These are phyloP conservation scores for Ricordea florida DNA, from an alignment of 92 coral and sea anemone species.

Conservation along the genomic window DNA sequence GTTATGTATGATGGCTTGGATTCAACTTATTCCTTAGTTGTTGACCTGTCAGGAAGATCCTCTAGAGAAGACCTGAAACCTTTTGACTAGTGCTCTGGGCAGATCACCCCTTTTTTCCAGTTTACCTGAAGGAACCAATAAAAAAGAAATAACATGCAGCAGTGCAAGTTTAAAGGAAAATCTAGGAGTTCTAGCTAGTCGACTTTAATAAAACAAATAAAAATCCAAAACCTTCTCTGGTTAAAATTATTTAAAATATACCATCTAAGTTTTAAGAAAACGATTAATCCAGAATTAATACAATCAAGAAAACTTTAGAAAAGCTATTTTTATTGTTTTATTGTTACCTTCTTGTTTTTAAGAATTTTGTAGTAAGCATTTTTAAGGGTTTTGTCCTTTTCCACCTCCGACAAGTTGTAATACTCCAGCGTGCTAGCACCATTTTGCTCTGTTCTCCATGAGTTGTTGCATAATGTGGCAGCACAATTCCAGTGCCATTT, in stretches of 20 bases:
- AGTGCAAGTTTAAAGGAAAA: too few species aligned
- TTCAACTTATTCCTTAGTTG: too few species aligned
- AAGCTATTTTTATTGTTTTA: slow-evolving; percentile 12
- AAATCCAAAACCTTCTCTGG: too few species aligned
- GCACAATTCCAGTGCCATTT: slow-evolving; percentile 49
- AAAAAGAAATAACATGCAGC: background rate
- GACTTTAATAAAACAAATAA: too few species aligned
- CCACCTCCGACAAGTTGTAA: slow-evolving; percentile 3
- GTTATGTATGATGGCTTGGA: too few species aligned
- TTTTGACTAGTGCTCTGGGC: slow-evolving; percentile 37
- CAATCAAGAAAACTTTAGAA: slow-evolving; percentile 14
- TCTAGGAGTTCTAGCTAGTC: too few species aligned
- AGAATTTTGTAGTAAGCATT: slow-evolving; percentile 10
- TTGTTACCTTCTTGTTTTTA: slow-evolving; percentile 9
- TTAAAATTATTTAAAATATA: too few species aligned
- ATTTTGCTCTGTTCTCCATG: background rate
- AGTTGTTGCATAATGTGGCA: background rate
- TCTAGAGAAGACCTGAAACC: background rate
- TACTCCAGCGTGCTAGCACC: slow-evolving; percentile 6
- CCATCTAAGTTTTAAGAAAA: too few species aligned
- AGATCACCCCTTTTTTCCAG: background rate
- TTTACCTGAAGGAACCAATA: too few species aligned
- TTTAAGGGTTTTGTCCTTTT: slow-evolving; percentile 11
- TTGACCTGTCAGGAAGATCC: slow-evolving; percentile 1
- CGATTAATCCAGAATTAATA: too few species aligned